phyloP scores from a whole-genome alignment of 2,888 invertebrate species.

The Abscondita cerata region DNA sequence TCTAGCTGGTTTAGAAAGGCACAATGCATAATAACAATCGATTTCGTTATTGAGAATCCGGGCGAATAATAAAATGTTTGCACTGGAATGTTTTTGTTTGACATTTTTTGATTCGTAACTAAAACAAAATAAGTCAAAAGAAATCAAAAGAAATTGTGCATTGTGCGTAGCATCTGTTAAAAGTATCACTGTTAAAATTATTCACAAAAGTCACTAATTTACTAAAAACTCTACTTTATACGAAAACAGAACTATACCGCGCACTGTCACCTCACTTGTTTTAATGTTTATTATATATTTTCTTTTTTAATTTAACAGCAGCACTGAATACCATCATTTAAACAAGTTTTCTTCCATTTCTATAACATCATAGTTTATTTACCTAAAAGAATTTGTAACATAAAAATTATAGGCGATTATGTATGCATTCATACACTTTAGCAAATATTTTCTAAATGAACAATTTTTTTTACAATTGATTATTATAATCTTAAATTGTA shows the following conservation, averaged over 20 bases:
- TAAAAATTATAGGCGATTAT: slow-evolving; percentile 56
- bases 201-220: slow-evolving; percentile 58
- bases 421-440: slow-evolving; percentile 35
- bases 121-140: slow-evolving; percentile 24
- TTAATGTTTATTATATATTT: slow-evolving; percentile 39
- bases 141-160: slow-evolving; percentile 40
- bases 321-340: slow-evolving; percentile 40
- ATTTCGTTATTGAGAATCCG: slow-evolving; percentile 6
- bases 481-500: slow-evolving; percentile 32
- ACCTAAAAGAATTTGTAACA: slow-evolving; percentile 52
- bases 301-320: slow-evolving; percentile 30
- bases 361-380: slow-evolving; percentile 53
- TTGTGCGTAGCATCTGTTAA: slow-evolving; percentile 34
- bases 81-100: slow-evolving; percentile 43
- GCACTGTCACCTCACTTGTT: slow-evolving; percentile 56
- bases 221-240: slow-evolving; percentile 45
- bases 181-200: slow-evolving; percentile 53
- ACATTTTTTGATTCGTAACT: slow-evolving; percentile 14
- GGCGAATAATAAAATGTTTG: slow-evolving; percentile 11
- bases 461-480: slow-evolving; percentile 40
- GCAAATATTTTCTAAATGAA: slow-evolving; percentile 54
- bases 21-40: slow-evolving; percentile 42
- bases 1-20: slow-evolving; percentile 50
- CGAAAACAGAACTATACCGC: slow-evolving; percentile 51
- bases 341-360: slow-evolving; percentile 49